phyloP scores from a whole-genome alignment of 2,888 invertebrate genomes.

The Malthinus flaveolus region DNA sequence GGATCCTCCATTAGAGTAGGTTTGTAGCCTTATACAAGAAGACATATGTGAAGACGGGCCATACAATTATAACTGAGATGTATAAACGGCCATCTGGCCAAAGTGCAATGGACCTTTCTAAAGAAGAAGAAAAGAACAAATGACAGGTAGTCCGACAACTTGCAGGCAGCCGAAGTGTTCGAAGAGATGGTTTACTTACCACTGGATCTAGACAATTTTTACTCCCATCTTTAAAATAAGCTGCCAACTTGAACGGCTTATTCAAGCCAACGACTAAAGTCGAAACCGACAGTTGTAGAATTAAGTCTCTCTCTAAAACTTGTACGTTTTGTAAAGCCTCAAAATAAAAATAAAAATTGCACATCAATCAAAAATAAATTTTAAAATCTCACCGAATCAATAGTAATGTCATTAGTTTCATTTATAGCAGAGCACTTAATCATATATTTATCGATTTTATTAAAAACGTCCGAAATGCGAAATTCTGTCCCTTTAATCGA shows the following conservation, averaged over 20 bases:
- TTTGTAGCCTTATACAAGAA: no score
- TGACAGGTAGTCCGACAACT: no score
- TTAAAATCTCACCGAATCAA: slow-evolving; percentile 11
- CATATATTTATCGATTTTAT: slow-evolving; percentile 4
- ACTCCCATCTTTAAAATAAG: slow-evolving; percentile 24
- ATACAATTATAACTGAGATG: no score
- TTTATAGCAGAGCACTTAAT: slow-evolving; percentile 14
- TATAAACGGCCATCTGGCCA: no score
- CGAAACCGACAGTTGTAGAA: slow-evolving; percentile 12
- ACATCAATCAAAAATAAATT: not conserved
- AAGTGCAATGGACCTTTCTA: no score
- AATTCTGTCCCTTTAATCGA: slow-evolving; percentile 13
- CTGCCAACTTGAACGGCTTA: slow-evolving; percentile 21
- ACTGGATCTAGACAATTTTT: slow-evolving; percentile 7
- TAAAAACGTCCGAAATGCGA: not conserved
- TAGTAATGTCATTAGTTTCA: not conserved
- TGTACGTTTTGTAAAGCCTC: slow-evolving; percentile 10
- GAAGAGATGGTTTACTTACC: slow-evolving; percentile 10
- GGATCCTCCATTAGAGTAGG: no score
- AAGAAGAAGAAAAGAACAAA: no score
- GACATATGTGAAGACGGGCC: no score
- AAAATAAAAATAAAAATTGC: not conserved
- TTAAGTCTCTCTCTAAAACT: slow-evolving; percentile 7
- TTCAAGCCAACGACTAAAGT: slow-evolving; percentile 20
- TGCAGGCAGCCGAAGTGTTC: no score